These are phyloP conservation scores for Capreolus pygargus DNA, from an alignment of 2,113 vertebrate species.

Conservation along the genomic window DNA sequence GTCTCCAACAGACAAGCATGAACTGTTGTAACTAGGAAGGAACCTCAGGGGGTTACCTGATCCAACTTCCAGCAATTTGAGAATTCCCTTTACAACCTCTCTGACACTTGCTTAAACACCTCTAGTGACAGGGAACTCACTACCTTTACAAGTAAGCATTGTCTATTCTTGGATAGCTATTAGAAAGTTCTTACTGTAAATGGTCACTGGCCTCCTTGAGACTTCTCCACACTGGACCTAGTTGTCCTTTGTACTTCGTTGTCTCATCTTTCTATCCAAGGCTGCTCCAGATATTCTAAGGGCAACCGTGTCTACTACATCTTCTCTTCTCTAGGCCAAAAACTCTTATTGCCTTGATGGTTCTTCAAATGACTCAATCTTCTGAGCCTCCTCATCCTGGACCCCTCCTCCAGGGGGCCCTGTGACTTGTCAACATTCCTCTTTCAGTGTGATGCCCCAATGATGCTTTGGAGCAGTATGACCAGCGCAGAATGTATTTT, in stretches of 20 bases:
- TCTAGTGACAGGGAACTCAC: slow-evolving; percentile 6
- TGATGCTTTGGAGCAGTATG: background rate
- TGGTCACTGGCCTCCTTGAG: background rate
- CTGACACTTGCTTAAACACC: background rate
- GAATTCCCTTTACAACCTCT: background rate
- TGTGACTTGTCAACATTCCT: background rate
- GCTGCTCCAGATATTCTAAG: slow-evolving; percentile 10
- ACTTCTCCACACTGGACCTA: background rate
- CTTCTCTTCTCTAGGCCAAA: background rate
- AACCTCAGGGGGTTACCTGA: background rate
- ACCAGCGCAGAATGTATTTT: background rate
- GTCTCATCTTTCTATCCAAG: background rate
- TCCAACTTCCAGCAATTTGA: background rate
- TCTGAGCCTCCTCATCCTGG: background rate
- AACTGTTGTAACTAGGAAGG: background rate
- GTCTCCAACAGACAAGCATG: background rate
- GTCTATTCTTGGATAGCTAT: background rate
- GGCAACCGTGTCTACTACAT: background rate
- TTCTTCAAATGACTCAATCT: background rate
- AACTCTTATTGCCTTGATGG: background rate
- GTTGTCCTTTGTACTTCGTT: background rate
- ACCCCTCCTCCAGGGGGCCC: background rate
- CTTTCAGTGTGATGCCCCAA: background rate
- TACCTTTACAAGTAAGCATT: background rate
- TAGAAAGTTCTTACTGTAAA: background rate